Conservation (phyloP, 1,140 invertebrate genomes). For the Ephestia elutella region DNA sequence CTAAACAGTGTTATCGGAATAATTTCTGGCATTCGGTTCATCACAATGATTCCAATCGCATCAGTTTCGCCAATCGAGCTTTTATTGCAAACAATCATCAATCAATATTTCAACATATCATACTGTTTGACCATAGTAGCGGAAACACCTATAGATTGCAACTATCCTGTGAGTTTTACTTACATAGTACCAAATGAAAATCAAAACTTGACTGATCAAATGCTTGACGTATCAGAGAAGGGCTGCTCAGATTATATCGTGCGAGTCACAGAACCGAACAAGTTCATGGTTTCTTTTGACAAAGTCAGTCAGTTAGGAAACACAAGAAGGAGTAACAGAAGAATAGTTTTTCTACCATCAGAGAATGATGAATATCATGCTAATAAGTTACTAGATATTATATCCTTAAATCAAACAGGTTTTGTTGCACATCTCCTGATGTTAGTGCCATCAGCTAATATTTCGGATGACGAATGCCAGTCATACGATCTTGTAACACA, state of each 20-base stretch:
- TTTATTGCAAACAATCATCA: slow-evolving; percentile 41
- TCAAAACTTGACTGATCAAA: slow-evolving; percentile 27
- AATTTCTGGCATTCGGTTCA: background rate
- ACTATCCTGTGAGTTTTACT: slow-evolving; percentile 29
- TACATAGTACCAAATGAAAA: slow-evolving; percentile 29
- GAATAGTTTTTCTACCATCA: slow-evolving; percentile 44
- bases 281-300: slow-evolving; percentile 49
- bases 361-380: slow-evolving; percentile 17
- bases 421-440: slow-evolving; percentile 54
- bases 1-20: background rate
- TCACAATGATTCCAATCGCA: slow-evolving; percentile 26
- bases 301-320: slow-evolving; percentile 39
- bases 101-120: slow-evolving; percentile 37
- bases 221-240: slow-evolving; percentile 44
- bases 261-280: slow-evolving; percentile 32
- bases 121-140: slow-evolving; percentile 47
- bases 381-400: slow-evolving; percentile 28
- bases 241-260: slow-evolving; percentile 64
- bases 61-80: slow-evolving; percentile 34
- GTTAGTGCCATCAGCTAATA: slow-evolving; percentile 23
- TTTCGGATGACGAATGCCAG: slow-evolving; percentile 22
- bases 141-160: slow-evolving; percentile 28
- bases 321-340: slow-evolving; percentile 51
- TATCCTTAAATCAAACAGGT: slow-evolving; percentile 38
- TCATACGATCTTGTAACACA: slow-evolving; percentile 51